Evolutionary conservation across 1,140 invertebrate genomes (phyloP).

Genomic region (Cyrtorhinus lividipennis): DNA sequence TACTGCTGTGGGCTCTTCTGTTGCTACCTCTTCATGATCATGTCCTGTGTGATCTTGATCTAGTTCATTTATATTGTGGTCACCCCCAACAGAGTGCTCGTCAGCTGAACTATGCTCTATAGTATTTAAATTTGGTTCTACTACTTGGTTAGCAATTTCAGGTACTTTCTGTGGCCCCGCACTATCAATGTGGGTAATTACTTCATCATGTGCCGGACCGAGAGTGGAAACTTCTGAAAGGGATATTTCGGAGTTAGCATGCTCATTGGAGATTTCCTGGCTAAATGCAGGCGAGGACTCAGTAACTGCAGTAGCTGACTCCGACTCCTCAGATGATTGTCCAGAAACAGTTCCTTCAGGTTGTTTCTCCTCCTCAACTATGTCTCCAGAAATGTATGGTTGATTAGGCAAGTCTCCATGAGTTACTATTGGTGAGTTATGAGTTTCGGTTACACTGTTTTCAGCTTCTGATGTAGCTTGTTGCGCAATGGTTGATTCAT

Average conservation of each 20-base stretch:
- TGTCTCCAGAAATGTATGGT: neutral
- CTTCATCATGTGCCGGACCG: neutral
- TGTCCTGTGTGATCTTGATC: neutral
- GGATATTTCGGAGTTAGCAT: neutral
- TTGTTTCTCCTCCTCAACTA: no score
- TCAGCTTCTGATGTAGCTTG: no score
- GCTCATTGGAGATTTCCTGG: neutral
- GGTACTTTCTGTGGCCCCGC: neutral
- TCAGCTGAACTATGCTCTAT: conserved; percentile 18
- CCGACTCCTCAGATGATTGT: neutral
- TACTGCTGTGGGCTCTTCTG: neutral
- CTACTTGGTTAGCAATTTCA: conserved; percentile 18
- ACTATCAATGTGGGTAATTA: conserved; percentile 7
- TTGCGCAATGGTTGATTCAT: no score
- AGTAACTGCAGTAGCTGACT: neutral
- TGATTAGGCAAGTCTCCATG: neutral
- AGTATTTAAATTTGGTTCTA: conserved; percentile 21
- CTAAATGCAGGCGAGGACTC: neutral
- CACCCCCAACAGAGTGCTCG: no score
- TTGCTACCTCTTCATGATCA: neutral
- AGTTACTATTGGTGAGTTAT: neutral
- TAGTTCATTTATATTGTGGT: neutral
- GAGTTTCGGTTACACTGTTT: neutral
- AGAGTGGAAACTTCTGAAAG: neutral
- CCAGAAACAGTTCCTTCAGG: neutral